phyloP scores from a whole-genome alignment of 2,797 vertebrate genomes.

The Philypnodon macrostomus region DNA sequence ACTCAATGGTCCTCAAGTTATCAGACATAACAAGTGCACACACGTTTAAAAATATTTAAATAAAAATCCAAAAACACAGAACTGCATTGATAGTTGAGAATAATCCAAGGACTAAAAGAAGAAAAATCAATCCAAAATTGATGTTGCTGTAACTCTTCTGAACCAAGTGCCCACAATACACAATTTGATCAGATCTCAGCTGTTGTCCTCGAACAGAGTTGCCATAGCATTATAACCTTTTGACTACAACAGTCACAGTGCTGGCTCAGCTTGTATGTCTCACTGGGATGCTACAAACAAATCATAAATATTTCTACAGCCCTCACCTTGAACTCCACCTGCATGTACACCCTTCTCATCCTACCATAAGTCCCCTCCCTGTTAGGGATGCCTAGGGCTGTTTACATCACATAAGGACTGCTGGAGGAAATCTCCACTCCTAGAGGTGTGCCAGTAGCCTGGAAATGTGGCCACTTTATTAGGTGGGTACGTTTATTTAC shows the following conservation, averaged over 20 bases:
- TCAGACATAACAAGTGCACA: too few species aligned
- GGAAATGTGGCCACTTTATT: slow-evolving; percentile 4
- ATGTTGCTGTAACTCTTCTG: too few species aligned
- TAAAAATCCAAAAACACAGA: too few species aligned
- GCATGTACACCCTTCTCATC: slow-evolving; percentile 14
- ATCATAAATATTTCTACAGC: slow-evolving; percentile 37
- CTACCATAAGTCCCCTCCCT: slow-evolving; percentile 24
- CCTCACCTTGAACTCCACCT: slow-evolving; percentile 34
- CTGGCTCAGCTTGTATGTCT: slow-evolving; percentile 9
- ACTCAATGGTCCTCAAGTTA: too few species aligned
- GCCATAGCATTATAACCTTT: not conserved
- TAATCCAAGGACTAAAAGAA: too few species aligned
- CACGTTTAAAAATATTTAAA: too few species aligned
- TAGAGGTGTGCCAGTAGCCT: slow-evolving; percentile 24
- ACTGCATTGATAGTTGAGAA: too few species aligned
- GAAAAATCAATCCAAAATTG: too few species aligned
- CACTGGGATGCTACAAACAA: slow-evolving; percentile 38
- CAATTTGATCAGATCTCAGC: not conserved
- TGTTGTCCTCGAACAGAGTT: not conserved
- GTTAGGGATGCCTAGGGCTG: slow-evolving; percentile 29
- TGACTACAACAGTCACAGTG: slow-evolving; percentile 10
- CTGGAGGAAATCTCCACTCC: slow-evolving; percentile 35
- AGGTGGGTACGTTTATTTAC: too few species aligned
- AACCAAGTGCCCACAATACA: too few species aligned
- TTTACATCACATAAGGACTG: slow-evolving; percentile 46